Conservation (phyloP, 2,888 invertebrate genomes). For the Leptarthrus brevirostris region DNA sequence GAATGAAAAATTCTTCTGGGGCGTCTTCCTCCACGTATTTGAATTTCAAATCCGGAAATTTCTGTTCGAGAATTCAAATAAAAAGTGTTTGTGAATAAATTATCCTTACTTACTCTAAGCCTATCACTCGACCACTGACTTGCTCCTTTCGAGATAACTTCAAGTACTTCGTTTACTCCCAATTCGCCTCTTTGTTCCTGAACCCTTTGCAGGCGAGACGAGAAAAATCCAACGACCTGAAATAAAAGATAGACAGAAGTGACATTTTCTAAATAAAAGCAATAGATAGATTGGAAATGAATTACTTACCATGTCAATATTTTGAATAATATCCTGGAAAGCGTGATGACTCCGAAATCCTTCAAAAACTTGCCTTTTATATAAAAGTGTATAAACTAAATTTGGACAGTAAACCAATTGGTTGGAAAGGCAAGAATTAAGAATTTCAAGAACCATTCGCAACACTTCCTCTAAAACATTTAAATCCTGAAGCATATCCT, state of each 20-base stretch:
- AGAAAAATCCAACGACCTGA: conserved; percentile 75
- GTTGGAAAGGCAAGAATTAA: conserved; percentile 93
- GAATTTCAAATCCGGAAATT: conserved; percentile 98
- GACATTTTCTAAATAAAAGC: no score
- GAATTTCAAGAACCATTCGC: conserved; percentile 95
- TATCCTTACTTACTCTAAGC: conserved; percentile 76
- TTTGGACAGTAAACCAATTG: conserved; percentile 90
- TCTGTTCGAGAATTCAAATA: conserved; percentile 79
- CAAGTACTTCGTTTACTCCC: conserved; percentile 87
- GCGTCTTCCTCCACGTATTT: conserved; percentile 99
- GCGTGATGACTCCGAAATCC: conserved; percentile 87
- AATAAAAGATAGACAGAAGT: no score
- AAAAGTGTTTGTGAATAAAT: not conserved
- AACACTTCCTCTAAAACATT: conserved; percentile 95
- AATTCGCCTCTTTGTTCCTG: conserved; percentile 77
- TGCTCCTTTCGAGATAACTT: conserved; percentile 90
- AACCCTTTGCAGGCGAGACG: conserved; percentile 72
- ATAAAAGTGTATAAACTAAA: conserved; percentile 93
- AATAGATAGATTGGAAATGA: conserved; percentile 8
- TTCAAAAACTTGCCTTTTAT: conserved; percentile 91
- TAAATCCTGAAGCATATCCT: conserved; percentile 81
- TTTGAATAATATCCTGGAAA: conserved; percentile 93
- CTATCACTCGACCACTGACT: conserved; percentile 95
- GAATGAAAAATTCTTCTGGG: conserved; percentile 99
- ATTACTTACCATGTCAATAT: conserved; percentile 86